Evolutionary conservation across 2,113 vertebrate genomes (phyloP).

Genomic region (Nematolebias whitei): DNA sequence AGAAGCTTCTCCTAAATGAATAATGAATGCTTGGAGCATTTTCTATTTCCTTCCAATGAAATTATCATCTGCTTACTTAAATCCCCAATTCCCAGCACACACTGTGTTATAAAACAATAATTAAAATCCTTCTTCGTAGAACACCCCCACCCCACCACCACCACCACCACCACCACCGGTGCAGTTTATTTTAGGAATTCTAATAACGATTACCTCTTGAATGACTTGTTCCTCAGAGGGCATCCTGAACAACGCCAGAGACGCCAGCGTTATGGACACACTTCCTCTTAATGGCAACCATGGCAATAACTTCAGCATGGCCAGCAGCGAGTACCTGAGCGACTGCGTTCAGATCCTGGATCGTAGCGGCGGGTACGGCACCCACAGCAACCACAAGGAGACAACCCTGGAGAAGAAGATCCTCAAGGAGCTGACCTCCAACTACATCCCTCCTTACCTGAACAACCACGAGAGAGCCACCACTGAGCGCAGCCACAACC

Average conservation of each 20-base stretch:
- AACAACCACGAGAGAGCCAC: slow-evolving; percentile 92
- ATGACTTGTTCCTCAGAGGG: slow-evolving; percentile 86
- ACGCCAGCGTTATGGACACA: slow-evolving; percentile 99
- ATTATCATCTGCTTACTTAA: slow-evolving; percentile 40
- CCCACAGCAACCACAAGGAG: slow-evolving; percentile 87
- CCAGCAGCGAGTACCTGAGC: slow-evolving; percentile 94
- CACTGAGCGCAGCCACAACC: slow-evolving; percentile 91
- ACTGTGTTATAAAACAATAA: slow-evolving; percentile 44
- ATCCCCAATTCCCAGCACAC: slow-evolving; percentile 43
- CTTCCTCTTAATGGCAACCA: slow-evolving; percentile 99
- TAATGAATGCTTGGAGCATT: slow-evolving; percentile 48
- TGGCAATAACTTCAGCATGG: slow-evolving; percentile 96
- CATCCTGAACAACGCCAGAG: slow-evolving; percentile 99
- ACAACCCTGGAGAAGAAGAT: slow-evolving; percentile 98
- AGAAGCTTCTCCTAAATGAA: slow-evolving; percentile 54
- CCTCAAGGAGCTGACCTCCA: slow-evolving; percentile 97
- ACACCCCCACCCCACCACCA: too few relatives aligned
- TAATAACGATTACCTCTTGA: slow-evolving; percentile 28
- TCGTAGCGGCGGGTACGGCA: slow-evolving; percentile 86
- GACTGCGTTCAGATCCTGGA: slow-evolving; percentile 97
- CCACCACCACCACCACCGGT: too few relatives aligned
- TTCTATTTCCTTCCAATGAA: slow-evolving; percentile 30
- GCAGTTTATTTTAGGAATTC: slow-evolving; percentile 29
- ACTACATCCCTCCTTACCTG: slow-evolving; percentile 96
- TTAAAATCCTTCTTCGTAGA: slow-evolving; percentile 51